Evolutionary conservation across 1,140 invertebrate genomes (phyloP).

Genomic region (Aleiodes sp.): DNA sequence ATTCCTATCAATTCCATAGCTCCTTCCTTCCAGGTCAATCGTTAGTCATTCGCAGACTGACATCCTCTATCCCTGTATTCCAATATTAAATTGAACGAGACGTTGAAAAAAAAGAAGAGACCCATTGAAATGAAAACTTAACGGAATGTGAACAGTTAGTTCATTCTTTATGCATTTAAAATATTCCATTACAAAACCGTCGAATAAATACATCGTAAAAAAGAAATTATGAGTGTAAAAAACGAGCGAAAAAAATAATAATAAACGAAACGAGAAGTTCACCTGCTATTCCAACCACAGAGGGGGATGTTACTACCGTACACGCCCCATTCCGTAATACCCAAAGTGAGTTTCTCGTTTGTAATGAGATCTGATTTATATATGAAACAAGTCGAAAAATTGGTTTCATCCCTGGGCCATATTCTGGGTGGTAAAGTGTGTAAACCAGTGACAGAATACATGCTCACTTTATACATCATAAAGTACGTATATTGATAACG

Average conservation of each 20-base stretch:
- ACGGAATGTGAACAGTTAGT: background rate
- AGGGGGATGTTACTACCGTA: constrained; percentile 17
- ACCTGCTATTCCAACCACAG: background rate
- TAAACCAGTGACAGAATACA: no score
- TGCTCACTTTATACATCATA: no score
- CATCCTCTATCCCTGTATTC: no score
- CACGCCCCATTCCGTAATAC: background rate
- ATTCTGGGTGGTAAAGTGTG: constrained; percentile 51
- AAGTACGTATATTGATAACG: no score
- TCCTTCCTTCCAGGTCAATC: no score
- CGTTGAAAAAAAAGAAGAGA: no score
- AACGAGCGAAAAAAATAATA: no score
- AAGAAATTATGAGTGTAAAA: no score
- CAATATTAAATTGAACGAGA: no score
- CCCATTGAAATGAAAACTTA: no score
- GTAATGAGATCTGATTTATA: constrained; percentile 64
- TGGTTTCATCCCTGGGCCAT: constrained; percentile 56
- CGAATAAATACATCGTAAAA: constrained; percentile 63
- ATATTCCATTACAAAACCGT: constrained; percentile 61
- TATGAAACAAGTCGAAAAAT: constrained; percentile 55
- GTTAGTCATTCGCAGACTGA: no score
- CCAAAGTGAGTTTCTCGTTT: constrained; percentile 39
- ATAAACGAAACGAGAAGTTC: background rate
- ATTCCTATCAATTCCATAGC: no score
- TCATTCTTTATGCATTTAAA: constrained; percentile 58